Conservation (phyloP, 2,113 vertebrate genomes). For the Saimiri boliviensis region DNA sequence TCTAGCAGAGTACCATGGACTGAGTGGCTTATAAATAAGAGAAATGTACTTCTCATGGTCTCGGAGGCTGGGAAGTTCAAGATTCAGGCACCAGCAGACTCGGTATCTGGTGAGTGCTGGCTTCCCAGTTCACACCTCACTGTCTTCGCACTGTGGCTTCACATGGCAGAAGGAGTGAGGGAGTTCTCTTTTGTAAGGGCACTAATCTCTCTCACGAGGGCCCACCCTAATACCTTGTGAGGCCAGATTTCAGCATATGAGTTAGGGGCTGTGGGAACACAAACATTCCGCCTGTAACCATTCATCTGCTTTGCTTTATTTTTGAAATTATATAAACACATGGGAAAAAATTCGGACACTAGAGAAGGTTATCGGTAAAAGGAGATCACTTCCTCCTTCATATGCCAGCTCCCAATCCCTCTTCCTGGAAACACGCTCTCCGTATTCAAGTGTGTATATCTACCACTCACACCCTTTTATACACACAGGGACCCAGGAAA, state of each 20-base stretch:
- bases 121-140: neutral
- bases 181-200: neutral
- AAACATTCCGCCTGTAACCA: neutral
- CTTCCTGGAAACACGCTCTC: accelerated
- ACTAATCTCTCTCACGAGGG: neutral
- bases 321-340: neutral
- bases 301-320: neutral
- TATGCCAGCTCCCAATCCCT: accelerated
- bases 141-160: neutral
- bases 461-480: neutral
- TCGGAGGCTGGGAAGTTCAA: neutral
- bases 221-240: neutral
- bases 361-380: accelerated
- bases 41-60: neutral
- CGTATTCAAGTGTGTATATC: accelerated
- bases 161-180: neutral
- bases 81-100: neutral
- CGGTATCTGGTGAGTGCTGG: neutral
- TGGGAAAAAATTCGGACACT: neutral
- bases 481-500: neutral
- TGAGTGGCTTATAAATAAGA: neutral
- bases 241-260: neutral
- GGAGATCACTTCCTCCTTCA: accelerated
- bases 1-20: neutral
- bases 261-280: neutral